Evolutionary conservation across 2,113 vertebrate species (phyloP).

Genomic region (Hucho hucho): DNA sequence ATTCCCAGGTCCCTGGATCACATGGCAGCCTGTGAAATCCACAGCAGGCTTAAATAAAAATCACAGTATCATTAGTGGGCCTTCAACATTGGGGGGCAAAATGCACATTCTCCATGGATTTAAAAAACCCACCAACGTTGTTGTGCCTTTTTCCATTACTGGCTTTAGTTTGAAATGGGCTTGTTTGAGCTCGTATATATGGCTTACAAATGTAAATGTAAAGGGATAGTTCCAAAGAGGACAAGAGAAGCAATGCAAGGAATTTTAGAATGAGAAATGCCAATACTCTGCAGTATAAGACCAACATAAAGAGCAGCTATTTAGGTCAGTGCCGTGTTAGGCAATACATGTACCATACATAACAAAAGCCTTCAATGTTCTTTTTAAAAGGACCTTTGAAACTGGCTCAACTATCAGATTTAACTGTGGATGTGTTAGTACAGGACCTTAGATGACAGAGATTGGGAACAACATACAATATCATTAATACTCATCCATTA

Average conservation of each 20-base stretch:
- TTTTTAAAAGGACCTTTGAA: constrained; percentile 11
- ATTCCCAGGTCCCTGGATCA: constrained; percentile 39
- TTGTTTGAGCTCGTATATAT: constrained; percentile 47
- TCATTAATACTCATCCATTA: constrained; percentile 62
- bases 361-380: constrained; percentile 47
- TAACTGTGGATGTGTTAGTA: constrained; percentile 51
- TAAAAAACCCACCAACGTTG: constrained; percentile 38
- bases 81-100: constrained; percentile 29
- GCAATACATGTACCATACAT: constrained; percentile 21
- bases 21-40: constrained; percentile 42
- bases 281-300: not conserved
- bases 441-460: constrained; percentile 55
- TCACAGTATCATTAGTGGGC: constrained; percentile 46
- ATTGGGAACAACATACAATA: constrained; percentile 60
- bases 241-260: not conserved
- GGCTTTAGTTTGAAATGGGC: constrained; percentile 35
- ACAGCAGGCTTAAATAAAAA: constrained; percentile 43
- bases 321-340: no score
- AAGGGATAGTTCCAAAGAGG: constrained; percentile 7
- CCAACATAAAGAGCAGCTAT: no score
- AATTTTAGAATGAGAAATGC: not conserved
- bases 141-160: constrained; percentile 22
- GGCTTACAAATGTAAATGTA: not conserved
- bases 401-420: constrained; percentile 55
- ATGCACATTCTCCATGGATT: constrained; percentile 49